phyloP scores from a whole-genome alignment of 2,888 invertebrate species.

The Ochropleura plecta region DNA sequence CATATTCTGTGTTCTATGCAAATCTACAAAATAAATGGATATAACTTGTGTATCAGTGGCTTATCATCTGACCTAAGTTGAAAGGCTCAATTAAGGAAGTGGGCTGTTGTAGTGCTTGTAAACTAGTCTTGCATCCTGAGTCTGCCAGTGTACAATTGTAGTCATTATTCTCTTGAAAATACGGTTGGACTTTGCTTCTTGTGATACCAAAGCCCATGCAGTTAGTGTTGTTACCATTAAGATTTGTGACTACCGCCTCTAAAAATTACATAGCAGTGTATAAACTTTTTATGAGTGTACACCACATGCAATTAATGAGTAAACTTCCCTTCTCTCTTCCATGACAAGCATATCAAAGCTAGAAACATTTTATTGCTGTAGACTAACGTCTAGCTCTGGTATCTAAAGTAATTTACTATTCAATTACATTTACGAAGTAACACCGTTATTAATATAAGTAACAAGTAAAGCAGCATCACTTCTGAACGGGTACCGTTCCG shows the following conservation, averaged over 20 bases:
- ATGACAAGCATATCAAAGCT: conserved; percentile 16
- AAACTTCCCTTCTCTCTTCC: background rate
- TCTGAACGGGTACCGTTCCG: conserved; percentile 31
- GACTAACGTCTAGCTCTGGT: conserved; percentile 6
- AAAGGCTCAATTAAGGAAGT: conserved; percentile 58
- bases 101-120: conserved; percentile 51
- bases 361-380: conserved; percentile 6
- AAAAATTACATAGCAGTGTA: conserved; percentile 25
- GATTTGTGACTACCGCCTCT: conserved; percentile 29
- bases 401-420: conserved; percentile 48
- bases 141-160: conserved; percentile 20
- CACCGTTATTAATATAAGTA: conserved; percentile 51
- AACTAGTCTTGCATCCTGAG: conserved; percentile 53
- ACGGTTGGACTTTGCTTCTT: conserved; percentile 25
- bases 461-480: conserved; percentile 37
- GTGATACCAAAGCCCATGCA: background rate
- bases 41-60: conserved; percentile 45
- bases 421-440: conserved; percentile 49
- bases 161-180: conserved; percentile 14
- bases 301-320: conserved; percentile 10
- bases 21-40: conserved; percentile 37
- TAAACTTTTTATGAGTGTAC: conserved; percentile 25
- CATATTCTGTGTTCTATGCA: conserved; percentile 30
- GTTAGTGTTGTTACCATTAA: conserved; percentile 25
- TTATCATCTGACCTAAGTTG: conserved; percentile 57